Conservation (phyloP, 1,140 invertebrate genomes). For the Drosophila sulfurigaster region DNA sequence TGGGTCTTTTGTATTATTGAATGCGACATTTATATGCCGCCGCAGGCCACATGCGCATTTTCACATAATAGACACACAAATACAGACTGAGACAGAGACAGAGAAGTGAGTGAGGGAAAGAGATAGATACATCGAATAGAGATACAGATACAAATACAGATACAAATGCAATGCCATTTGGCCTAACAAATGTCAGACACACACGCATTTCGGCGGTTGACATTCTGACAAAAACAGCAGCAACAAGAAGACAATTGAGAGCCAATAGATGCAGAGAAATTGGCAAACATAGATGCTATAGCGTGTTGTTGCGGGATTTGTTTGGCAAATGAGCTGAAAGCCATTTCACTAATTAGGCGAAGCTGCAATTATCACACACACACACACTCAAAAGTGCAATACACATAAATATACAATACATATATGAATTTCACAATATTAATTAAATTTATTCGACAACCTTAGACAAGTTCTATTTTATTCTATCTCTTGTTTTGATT, state of each 20-base stretch:
- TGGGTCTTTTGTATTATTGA: constrained; percentile 64
- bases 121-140: constrained; percentile 1
- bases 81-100: constrained; percentile 8
- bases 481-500: too few species aligned
- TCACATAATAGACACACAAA: constrained; percentile 71
- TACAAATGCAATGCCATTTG: constrained; percentile 37
- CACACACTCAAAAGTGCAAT: not conserved
- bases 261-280: constrained; percentile 44
- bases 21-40: constrained; percentile 71
- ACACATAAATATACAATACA: too few species aligned
- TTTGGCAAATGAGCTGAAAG: constrained; percentile 53
- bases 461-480: too few species aligned
- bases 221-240: constrained; percentile 58
- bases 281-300: not conserved
- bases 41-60: constrained; percentile 71
- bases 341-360: constrained; percentile 69
- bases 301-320: constrained; percentile 30
- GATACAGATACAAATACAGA: constrained; percentile 25
- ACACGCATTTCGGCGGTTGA: constrained; percentile 63
- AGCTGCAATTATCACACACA: constrained; percentile 65
- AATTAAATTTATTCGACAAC: too few species aligned
- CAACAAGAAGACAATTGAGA: constrained; percentile 38
- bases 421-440: too few species aligned
- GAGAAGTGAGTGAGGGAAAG: not conserved
- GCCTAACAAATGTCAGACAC: constrained; percentile 47